Conservation (phyloP, 2,888 invertebrate genomes). For the Parnassius orleans region DNA sequence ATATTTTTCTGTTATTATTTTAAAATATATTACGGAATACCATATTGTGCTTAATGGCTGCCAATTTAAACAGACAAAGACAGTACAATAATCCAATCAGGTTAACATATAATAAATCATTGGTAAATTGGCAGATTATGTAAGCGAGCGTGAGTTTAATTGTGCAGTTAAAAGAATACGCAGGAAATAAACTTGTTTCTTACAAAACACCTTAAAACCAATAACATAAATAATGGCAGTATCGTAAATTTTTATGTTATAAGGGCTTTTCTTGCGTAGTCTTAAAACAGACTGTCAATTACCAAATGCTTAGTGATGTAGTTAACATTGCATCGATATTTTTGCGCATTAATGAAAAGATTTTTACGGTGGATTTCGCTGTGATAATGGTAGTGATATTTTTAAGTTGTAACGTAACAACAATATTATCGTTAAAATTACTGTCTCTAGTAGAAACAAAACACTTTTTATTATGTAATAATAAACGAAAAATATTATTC, state of each 20-base stretch:
- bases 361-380: no score
- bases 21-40: background rate
- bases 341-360: background rate
- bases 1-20: background rate
- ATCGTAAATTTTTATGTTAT: constrained; percentile 17
- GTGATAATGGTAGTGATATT: no score
- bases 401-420: no score
- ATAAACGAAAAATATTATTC: no score
- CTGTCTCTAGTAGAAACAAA: no score
- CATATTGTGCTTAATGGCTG: constrained; percentile 14
- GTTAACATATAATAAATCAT: constrained; percentile 21
- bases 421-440: no score
- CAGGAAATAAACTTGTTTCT: constrained; percentile 5
- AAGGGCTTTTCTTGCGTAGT: constrained; percentile 9
- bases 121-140: constrained; percentile 23
- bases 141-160: constrained; percentile 16
- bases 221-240: constrained; percentile 15
- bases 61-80: constrained; percentile 14
- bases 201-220: constrained; percentile 16
- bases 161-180: constrained; percentile 11
- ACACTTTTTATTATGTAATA: no score
- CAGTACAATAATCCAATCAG: constrained; percentile 7
- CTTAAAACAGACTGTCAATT: constrained; percentile 19
- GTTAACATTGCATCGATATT: constrained; percentile 1
- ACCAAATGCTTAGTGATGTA: constrained; percentile 15